Conservation (phyloP, 1,140 invertebrate species). For the Condylostylus longicornis region DNA sequence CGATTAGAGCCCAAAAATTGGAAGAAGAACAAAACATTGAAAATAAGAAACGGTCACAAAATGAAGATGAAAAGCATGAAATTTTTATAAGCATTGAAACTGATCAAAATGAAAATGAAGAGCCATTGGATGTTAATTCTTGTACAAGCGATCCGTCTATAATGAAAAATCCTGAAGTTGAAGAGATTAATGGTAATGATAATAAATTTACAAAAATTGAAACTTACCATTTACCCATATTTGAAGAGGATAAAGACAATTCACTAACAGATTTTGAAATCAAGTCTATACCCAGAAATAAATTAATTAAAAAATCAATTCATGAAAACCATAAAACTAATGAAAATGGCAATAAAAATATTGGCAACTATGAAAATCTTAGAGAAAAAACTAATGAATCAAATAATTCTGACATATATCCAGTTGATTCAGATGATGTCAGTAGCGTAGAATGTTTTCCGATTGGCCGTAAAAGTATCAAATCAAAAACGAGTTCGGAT, state of each 20-base stretch:
- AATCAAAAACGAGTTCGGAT: slow-evolving; percentile 37
- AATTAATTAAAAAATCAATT: background rate
- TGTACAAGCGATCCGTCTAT: slow-evolving; percentile 21
- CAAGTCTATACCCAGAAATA: background rate
- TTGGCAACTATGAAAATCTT: slow-evolving; percentile 3
- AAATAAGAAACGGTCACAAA: no score
- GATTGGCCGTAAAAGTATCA: slow-evolving; percentile 18
- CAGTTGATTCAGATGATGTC: slow-evolving; percentile 23
- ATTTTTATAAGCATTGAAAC: slow-evolving; percentile 31
- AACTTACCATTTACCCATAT: slow-evolving; percentile 17
- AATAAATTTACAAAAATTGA: slow-evolving; percentile 27
- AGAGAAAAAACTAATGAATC: background rate
- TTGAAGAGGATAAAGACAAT: background rate
- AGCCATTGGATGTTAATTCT: slow-evolving; percentile 19
- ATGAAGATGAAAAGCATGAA: slow-evolving; percentile 24
- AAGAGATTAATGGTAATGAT: slow-evolving; percentile 24
- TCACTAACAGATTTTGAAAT: background rate
- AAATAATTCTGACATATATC: slow-evolving; percentile 8
- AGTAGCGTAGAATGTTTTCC: slow-evolving; percentile 27
- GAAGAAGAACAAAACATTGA: slow-evolving; percentile 6
- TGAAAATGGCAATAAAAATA: background rate
- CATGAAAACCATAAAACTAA: slow-evolving; percentile 1
- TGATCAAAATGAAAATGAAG: slow-evolving; percentile 22
- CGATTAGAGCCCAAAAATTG: background rate
- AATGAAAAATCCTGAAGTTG: slow-evolving; percentile 23